Evolutionary conservation across 2,888 invertebrate species (phyloP), one percentile per base, ranked within the genome.

Genomic region (Labia minor): DNA sequence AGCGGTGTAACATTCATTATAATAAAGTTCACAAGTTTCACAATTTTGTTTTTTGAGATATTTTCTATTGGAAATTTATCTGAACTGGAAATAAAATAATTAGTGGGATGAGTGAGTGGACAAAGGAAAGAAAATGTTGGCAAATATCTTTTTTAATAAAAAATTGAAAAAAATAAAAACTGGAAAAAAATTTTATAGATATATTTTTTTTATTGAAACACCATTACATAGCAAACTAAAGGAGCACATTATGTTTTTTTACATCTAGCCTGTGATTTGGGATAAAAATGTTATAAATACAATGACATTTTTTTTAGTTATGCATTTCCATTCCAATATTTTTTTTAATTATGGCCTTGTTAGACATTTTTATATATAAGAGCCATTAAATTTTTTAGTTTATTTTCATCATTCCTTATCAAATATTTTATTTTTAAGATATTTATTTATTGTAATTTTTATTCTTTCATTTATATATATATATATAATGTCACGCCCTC

Each of bases 191-290:
- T 78, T 74, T 76, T 79, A 78, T 80, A 80, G 79, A 80, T 79
- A 79, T 79, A 79, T 80, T 80, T 80, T 26, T 80, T 79, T 81
- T 79, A 81, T 80, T 80, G 80, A 80, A 81, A 81, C 81, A 81
- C 81, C 80, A 80, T 80, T 81, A 81, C 81, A 81, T 78, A 81
- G 81, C 81, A 79, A 81, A 72, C 70, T 72, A 71, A 70, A 71
- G 68, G 69, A 70, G 68, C 69, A 70, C 69, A 70, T 67, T 69
- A 68, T n/a, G n/a, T n/a, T n/a, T n/a, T 69, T 63, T 69, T 69
- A 68, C 69, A 68, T 68, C 67, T 68, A 70, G 69, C 66, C 65
- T 68, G 64, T 64, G 68, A 66, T 65, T 66, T 65, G 66, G 67
- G 66, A 69, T 67, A 67, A 65, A 67, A 66, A 66, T 65, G 66